phyloP scores from a whole-genome alignment of 1,140 invertebrate genomes.

The Thaumetopoea pityocampa region DNA sequence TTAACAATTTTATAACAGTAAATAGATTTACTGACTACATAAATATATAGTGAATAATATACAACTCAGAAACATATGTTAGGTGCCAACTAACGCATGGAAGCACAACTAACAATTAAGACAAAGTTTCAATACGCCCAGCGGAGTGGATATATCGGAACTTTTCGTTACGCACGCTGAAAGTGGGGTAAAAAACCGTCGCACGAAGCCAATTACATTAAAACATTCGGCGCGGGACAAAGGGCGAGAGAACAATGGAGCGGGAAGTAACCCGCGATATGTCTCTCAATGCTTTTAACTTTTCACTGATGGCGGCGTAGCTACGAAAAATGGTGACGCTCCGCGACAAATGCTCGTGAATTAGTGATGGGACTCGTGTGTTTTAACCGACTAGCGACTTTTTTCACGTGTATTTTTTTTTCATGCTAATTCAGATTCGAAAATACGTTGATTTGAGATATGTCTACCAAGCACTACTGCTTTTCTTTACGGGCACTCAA shows the following conservation, averaged over 20 bases:
- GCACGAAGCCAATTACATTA: constrained; percentile 74
- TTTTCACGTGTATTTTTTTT: too few relatives aligned
- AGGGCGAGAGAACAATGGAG: constrained; percentile 67
- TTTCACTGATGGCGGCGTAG: constrained; percentile 62
- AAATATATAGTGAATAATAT: constrained; percentile 12
- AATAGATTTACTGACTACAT: too few relatives aligned
- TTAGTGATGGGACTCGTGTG: constrained; percentile 35
- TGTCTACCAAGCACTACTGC: too few relatives aligned
- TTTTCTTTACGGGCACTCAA: too few relatives aligned
- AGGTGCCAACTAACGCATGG: too few relatives aligned
- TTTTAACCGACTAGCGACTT: too few relatives aligned
- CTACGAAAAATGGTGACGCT: constrained; percentile 66
- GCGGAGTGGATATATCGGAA: constrained; percentile 18
- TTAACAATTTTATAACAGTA: too few relatives aligned
- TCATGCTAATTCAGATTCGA: too few relatives aligned
- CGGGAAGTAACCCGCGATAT: constrained; percentile 66
- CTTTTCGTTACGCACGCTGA: constrained; percentile 19
- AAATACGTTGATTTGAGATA: too few relatives aligned
- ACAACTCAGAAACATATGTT: too few relatives aligned
- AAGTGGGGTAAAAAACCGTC: constrained; percentile 37
- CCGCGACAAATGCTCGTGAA: constrained; percentile 66
- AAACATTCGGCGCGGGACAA: constrained; percentile 68
- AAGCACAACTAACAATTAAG: constrained; percentile 12
- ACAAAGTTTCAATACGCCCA: constrained; percentile 12
- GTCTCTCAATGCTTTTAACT: constrained; percentile 76